Percentiles rank a stretch among this genome's conserved stretches.
Evolutionary conservation across 2,888 invertebrate genomes (phyloP).

Genomic region (Hesperia comma): DNA sequence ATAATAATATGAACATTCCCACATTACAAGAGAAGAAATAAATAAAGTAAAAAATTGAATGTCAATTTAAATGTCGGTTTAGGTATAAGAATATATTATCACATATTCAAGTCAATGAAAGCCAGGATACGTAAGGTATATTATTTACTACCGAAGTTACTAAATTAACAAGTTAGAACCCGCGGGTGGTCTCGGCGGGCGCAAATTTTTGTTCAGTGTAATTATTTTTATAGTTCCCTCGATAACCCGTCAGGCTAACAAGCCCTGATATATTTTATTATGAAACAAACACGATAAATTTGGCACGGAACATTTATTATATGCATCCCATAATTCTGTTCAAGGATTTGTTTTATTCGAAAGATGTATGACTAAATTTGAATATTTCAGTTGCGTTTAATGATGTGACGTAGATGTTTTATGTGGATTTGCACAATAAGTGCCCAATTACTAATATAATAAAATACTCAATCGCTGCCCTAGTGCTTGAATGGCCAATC

Average conservation of each 20-base stretch:
- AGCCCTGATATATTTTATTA: slow-evolving; percentile 58
- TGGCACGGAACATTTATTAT: slow-evolving; percentile 50
- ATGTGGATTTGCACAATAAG: background rate
- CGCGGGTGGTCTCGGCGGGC: slow-evolving; percentile 58
- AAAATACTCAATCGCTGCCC: too few species aligned
- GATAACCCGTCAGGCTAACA: slow-evolving; percentile 53
- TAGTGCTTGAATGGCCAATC: too few species aligned
- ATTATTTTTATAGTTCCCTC: slow-evolving; percentile 56
- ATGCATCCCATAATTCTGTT: slow-evolving; percentile 25
- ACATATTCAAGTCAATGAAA: background rate
- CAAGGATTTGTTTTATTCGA: slow-evolving; percentile 13
- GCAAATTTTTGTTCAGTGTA: slow-evolving; percentile 48
- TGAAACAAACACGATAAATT: slow-evolving; percentile 67
- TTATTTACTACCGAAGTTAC: slow-evolving; percentile 31
- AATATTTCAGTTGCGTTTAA: slow-evolving; percentile 6
- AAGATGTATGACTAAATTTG: slow-evolving; percentile 17
- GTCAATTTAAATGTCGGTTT: too few species aligned
- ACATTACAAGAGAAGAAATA: too few species aligned
- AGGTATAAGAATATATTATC: background rate
- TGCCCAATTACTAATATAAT: too few species aligned
- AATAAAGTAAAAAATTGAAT: too few species aligned
- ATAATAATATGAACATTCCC: too few species aligned
- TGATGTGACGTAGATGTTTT: background rate
- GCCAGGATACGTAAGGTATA: slow-evolving; percentile 5
- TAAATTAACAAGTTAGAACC: slow-evolving; percentile 32